Conservation (phyloP, 2,888 invertebrate genomes). For the Platycheirus albimanus region DNA sequence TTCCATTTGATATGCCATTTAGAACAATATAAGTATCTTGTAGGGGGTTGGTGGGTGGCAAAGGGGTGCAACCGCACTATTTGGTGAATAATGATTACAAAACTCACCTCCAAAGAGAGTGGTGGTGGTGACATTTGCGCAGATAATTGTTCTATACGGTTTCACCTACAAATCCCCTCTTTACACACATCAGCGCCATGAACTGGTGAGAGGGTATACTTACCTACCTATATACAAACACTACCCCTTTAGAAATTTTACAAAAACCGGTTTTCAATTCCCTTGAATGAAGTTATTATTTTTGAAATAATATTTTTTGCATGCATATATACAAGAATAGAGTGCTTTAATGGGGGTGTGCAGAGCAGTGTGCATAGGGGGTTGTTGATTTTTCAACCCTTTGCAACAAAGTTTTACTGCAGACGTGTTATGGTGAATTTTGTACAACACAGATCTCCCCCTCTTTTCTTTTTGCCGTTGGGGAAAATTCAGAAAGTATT, state of each 20-base stretch:
- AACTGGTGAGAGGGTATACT: slow-evolving; percentile 3
- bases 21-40: slow-evolving; percentile 45
- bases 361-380: slow-evolving; percentile 11
- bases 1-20: slow-evolving; percentile 66
- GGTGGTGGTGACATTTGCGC: slow-evolving; percentile 64
- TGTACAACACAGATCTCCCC: not conserved
- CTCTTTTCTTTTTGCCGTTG: not conserved
- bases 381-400: slow-evolving; percentile 10
- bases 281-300: slow-evolving; percentile 32
- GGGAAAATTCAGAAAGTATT: slow-evolving; percentile 42
- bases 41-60: slow-evolving; percentile 6
- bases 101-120: slow-evolving; percentile 55
- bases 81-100: slow-evolving; percentile 17
- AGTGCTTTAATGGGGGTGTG: too few relatives aligned
- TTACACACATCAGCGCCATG: too few relatives aligned
- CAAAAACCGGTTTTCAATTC: slow-evolving; percentile 57
- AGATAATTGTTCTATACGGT: slow-evolving; percentile 12
- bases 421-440: slow-evolving; percentile 61
- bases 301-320: slow-evolving; percentile 18
- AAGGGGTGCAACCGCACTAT: slow-evolving; percentile 8
- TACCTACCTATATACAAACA: not conserved
- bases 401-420: not conserved
- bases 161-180: slow-evolving; percentile 26
- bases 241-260: slow-evolving; percentile 39
- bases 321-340: not conserved